These are phyloP conservation scores for Plebejus melissa DNA, from an alignment of 2,888 invertebrate species.

Conservation along the genomic window DNA sequence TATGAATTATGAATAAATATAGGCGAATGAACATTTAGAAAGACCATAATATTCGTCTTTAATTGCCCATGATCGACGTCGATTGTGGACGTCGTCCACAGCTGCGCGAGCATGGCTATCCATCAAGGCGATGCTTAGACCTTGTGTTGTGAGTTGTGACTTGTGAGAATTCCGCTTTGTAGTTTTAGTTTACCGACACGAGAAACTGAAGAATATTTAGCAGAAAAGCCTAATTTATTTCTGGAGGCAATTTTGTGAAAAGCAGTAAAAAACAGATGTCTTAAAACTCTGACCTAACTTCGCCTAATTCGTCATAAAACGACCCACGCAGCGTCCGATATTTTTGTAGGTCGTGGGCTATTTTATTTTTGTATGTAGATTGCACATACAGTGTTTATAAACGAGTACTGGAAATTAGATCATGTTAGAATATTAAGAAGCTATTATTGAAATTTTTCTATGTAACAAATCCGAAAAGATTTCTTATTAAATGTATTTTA, in stretches of 20 bases:
- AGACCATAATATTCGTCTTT: too few species aligned
- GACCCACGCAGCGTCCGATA: not conserved
- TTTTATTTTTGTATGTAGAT: conserved; percentile 3
- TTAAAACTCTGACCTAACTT: not conserved
- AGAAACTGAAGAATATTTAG: not conserved
- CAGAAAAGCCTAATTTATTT: not conserved
- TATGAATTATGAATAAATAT: too few species aligned
- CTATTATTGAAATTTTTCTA: not conserved
- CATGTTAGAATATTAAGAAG: not conserved
- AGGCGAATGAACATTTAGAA: too few species aligned
- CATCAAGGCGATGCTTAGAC: too few species aligned
- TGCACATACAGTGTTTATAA: not conserved
- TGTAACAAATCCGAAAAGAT: too few species aligned
- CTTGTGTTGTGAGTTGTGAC: too few species aligned
- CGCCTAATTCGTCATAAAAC: conserved; percentile 18
- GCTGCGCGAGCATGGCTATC: too few species aligned
- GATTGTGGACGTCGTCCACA: too few species aligned
- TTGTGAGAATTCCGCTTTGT: too few species aligned
- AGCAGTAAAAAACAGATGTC: not conserved
- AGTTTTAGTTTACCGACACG: not conserved
- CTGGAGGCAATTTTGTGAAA: not conserved
- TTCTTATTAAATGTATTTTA: too few species aligned
- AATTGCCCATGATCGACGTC: too few species aligned
- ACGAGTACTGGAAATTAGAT: not conserved
- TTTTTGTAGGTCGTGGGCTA: not conserved